Evolutionary conservation across 1,140 invertebrate species (phyloP), one percentile per base, ranked within the genome.

Genomic region (Megathymus violae): DNA sequence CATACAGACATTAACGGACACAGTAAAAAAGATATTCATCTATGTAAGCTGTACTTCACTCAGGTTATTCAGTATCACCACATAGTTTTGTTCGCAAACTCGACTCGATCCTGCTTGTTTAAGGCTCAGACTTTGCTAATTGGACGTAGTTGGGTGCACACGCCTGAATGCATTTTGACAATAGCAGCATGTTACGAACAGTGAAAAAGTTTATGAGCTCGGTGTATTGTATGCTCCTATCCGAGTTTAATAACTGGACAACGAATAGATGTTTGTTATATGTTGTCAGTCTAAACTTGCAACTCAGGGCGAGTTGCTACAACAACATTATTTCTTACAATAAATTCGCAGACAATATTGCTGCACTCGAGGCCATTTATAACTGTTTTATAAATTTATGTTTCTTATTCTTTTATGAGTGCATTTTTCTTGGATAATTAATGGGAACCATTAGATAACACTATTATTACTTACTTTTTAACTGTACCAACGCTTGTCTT

Each of bases 41-140:
- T 50, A 25, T 50, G 47, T 34, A 16, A 13, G 14, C 16, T 27
- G 13, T 3, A 31, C 31, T 34, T 5, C 69, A 65, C 70, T 72
- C 51, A 66, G 69, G 70, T n/a, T 74, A 79, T 75, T 74, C 69
- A 64, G 52, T 64, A 61, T 73, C 78, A 69, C 76, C 74, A 65
- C 79, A 82, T 78, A 82, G n/a, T n/a, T n/a, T n/a, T n/a, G 79
- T 82, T 79, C 76, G 76, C 79, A 77, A 77, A 59, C 74, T 72
- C 75, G 73, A 72, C 63, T 72, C 70, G 64, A 69, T 65, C 60
- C 75, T 71, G 70, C 48, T 59, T 69, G 59, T 67, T 86, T 80
- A 84, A 84, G 79, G 76, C 77, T 22, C 64, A 73, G 70, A 58
- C 68, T 62, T 67, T 74, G 44, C 79, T 85, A 85, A 87, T 87